These are phyloP conservation scores for Diprion similis DNA, from an alignment of 1,140 invertebrate species.

Conservation along the genomic window DNA sequence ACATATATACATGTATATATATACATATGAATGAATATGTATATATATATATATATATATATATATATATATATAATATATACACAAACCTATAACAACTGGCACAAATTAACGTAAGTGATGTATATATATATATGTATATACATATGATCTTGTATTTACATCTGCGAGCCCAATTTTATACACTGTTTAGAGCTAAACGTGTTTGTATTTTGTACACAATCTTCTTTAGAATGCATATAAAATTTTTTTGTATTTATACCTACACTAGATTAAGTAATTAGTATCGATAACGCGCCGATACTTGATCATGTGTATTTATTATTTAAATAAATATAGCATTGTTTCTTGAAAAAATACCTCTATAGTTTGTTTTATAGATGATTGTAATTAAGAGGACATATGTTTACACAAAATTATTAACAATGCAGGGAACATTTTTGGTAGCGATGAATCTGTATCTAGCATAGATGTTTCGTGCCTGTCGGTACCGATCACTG, in stretches of 20 bases:
- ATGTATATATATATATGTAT: no score
- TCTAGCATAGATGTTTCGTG: no score
- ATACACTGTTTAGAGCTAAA: slow-evolving; percentile 28
- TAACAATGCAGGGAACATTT: no score
- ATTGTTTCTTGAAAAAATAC: slow-evolving; percentile 21
- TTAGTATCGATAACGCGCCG: slow-evolving; percentile 27
- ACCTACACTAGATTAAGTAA: slow-evolving; percentile 17
- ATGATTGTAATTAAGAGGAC: not conserved
- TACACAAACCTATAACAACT: no score
- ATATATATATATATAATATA: no score
- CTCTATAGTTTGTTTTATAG: not conserved
- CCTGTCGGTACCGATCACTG: no score
- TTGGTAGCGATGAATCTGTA: no score
- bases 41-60: no score
- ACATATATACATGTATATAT: no score
- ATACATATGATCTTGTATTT: no score
- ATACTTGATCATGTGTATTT: slow-evolving; percentile 38
- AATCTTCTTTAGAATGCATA: slow-evolving; percentile 35
- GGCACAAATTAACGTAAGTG: not conserved
- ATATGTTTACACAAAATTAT: no score
- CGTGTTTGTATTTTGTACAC: slow-evolving; percentile 43
- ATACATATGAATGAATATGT: no score
- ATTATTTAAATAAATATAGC: slow-evolving; percentile 29
- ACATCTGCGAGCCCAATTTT: slow-evolving; percentile 26
- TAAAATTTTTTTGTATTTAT: slow-evolving; percentile 39